Evolutionary conservation across 2,113 vertebrate genomes (phyloP), one percentile per base, ranked within the genome.

Genomic region (Lichenostomus cassidix): DNA sequence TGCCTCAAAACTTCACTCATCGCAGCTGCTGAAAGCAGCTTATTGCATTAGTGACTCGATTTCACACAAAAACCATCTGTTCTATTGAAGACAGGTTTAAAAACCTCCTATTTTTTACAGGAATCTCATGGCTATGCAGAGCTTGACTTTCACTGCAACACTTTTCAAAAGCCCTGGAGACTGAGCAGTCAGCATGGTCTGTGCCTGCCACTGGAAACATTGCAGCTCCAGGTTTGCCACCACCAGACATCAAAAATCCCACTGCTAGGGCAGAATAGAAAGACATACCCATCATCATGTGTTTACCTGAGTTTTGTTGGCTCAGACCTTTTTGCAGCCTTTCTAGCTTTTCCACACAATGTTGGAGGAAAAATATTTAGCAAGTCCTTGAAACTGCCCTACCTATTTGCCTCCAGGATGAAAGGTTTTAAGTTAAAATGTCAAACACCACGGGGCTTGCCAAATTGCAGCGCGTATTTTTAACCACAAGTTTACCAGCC

Each of bases 161-260:
- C 28, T 86, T 55, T 55, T 23, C 23, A 41, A 41, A 79, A 83
- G 17, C 29, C 62, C 42, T 9, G 8, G 23, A 24, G 15, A 59
- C 3, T 0, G 3, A 33, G 52, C 24, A 73, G 31, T 31, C 2
- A 1, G 29, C 29, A 16, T 0, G 1, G 0, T 22, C 8, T 1
- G 1, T 69, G 56, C 55, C 23, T 47, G 39, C 5, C 29, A 29
- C 17, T 4, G 23, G 52, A 46, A 85, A 68, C 4, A 12, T 0
- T 33, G 31, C 4, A 7, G 33, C 17, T 75, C 25, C 27, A 31
- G 33, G 20, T n/a, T 16, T 76, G 25, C 44, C 37, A 52, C 23
- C 9, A n/a, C 11, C 35, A 41, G 15, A 44, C 42, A 77, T 23
- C n/a, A 53, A 59, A 75, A 79, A 15, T 22, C 44, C 33, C 58